Evolutionary conservation across 2,888 invertebrate species (phyloP).

Genomic region (Coenonympha glycerion): DNA sequence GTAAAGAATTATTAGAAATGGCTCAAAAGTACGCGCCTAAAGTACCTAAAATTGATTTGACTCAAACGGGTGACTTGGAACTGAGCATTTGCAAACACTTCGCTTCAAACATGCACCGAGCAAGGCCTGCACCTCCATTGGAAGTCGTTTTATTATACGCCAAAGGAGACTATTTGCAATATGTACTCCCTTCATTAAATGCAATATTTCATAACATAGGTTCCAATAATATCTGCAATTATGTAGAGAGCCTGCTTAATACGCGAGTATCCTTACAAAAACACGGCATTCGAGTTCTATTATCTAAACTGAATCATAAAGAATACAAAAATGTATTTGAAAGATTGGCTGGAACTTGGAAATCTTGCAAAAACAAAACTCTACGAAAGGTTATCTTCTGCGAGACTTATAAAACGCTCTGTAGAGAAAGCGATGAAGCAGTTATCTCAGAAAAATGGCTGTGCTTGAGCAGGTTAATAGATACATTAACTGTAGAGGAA

Average conservation of each 20-base stretch:
- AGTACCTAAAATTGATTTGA: constrained; percentile 47
- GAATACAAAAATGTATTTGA: constrained; percentile 40
- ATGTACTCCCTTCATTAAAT: constrained; percentile 46
- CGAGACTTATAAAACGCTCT: constrained; percentile 42
- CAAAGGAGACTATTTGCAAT: constrained; percentile 57
- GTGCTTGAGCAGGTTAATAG: constrained; percentile 44
- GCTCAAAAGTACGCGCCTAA: constrained; percentile 43
- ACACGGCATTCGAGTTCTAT: constrained; percentile 49
- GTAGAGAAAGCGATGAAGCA: constrained; percentile 38
- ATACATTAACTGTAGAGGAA: constrained; percentile 46
- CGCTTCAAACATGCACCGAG: constrained; percentile 45
- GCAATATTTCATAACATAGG: constrained; percentile 47
- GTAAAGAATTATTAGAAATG: constrained; percentile 37
- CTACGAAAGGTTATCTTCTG: constrained; percentile 48
- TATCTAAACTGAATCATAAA: constrained; percentile 38
- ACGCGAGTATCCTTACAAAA: constrained; percentile 56
- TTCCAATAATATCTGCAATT: constrained; percentile 31
- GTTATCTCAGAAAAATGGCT: constrained; percentile 41
- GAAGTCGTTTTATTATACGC: constrained; percentile 47
- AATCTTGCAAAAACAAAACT: constrained; percentile 46
- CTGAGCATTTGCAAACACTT: constrained; percentile 47
- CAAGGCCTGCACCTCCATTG: constrained; percentile 45
- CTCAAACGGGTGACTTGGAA: constrained; percentile 36
- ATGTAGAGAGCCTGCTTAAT: constrained; percentile 39
- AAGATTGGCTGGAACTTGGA: constrained; percentile 47